Evolutionary conservation across 92 coral and sea anemone species (phyloP).

Genomic region (Porites evermanni): DNA sequence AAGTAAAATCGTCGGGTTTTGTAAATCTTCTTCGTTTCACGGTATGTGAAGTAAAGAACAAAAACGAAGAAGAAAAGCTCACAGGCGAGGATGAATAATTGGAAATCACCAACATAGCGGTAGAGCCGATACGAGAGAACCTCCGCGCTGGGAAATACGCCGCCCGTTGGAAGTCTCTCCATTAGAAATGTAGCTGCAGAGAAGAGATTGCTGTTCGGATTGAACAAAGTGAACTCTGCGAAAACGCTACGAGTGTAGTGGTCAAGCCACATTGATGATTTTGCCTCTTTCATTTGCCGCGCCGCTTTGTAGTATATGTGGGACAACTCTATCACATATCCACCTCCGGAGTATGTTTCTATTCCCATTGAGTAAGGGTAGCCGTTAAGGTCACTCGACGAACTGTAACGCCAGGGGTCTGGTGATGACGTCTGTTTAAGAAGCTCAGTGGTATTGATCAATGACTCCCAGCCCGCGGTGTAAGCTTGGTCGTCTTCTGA

Average conservation of each 20-base stretch:
- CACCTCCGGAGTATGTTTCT: conserved; percentile 93
- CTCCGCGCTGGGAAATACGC: conserved; percentile 67
- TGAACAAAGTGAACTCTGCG: conserved; percentile 84
- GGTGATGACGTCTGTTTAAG: conserved; percentile 27
- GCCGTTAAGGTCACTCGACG: conserved; percentile 69
- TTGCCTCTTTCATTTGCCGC: conserved; percentile 62
- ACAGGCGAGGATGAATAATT: conserved; percentile 83
- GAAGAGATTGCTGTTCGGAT: conserved; percentile 92
- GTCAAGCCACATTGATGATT: conserved; percentile 74
- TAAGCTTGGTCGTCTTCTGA: conserved; percentile 72
- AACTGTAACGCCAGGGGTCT: conserved; percentile 79
- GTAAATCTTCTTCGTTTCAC: conserved; percentile 73
- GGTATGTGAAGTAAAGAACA: conserved; percentile 81
- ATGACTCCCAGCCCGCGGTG: conserved; percentile 62
- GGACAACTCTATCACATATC: conserved; percentile 78
- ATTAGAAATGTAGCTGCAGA: conserved; percentile 85
- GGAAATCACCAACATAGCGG: conserved; percentile 94
- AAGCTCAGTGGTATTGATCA: conserved; percentile 20
- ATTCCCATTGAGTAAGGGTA: conserved; percentile 75
- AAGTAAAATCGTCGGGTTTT: conserved; percentile 56
- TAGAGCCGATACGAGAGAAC: conserved; percentile 84
- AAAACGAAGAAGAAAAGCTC: conserved; percentile 77
- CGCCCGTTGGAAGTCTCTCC: conserved; percentile 85
- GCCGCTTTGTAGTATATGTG: conserved; percentile 78
- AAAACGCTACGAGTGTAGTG: conserved; percentile 80